These are phyloP conservation scores for Ceratotherium simum DNA, from an alignment of 2,113 vertebrate species.

Conservation along the genomic window DNA sequence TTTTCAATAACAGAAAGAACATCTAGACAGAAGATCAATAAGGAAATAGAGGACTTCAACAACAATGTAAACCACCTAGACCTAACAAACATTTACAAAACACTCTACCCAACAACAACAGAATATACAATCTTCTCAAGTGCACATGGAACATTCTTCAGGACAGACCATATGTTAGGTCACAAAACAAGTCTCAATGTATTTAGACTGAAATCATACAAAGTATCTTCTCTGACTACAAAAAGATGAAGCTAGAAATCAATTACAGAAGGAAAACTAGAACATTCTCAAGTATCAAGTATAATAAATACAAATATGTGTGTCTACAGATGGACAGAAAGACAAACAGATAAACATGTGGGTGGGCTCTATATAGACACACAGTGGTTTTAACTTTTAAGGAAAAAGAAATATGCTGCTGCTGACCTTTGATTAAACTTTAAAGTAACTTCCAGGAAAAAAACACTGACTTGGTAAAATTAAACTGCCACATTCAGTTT, in stretches of 20 bases:
- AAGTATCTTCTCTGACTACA: neutral
- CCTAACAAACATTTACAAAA: neutral
- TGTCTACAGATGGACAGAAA: constrained; percentile 61
- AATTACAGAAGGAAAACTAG: neutral
- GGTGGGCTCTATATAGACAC: neutral
- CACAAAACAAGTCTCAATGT: neutral
- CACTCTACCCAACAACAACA: neutral
- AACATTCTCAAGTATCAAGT: neutral
- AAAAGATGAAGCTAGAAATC: neutral
- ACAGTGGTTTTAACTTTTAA: neutral
- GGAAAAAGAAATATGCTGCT: neutral
- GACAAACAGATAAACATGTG: neutral
- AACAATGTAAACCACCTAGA: neutral
- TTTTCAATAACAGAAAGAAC: neutral
- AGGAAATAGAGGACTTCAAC: neutral
- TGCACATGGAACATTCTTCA: neutral
- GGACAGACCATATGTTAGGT: rapidly evolving
- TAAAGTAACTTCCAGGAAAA: neutral
- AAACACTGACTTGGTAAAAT: neutral
- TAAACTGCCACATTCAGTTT: neutral
- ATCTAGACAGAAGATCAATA: neutral
- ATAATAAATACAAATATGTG: constrained; percentile 56
- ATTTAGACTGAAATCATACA: neutral
- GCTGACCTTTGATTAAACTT: neutral
- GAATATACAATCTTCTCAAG: neutral